Evolutionary conservation across 2,888 invertebrate genomes (phyloP).

Genomic region (Nemoura dubitans): DNA sequence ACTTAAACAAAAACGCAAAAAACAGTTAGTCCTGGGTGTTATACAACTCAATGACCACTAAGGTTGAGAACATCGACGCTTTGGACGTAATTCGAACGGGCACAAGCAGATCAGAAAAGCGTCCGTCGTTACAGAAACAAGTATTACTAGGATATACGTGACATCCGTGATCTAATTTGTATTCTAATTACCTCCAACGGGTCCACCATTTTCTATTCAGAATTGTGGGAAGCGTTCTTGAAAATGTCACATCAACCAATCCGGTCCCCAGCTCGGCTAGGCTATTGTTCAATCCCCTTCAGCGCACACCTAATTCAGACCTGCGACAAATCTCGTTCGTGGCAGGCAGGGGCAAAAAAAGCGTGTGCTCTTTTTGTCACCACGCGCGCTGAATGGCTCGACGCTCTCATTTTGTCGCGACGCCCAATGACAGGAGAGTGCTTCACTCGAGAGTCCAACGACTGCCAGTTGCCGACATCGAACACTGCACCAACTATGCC

Average conservation of each 20-base stretch:
- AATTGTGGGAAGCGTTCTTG: background rate
- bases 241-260: constrained; percentile 23
- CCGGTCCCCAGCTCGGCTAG: background rate
- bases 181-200: background rate
- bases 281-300: constrained; percentile 20
- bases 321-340: constrained; percentile 28
- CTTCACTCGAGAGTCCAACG: background rate
- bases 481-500: background rate
- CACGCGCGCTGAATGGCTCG: constrained; percentile 20
- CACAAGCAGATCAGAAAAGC: background rate
- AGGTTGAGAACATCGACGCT: background rate
- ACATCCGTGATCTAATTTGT: background rate
- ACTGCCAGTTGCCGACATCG: background rate
- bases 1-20: constrained; percentile 36
- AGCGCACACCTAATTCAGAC: background rate
- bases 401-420: constrained; percentile 1
- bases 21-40: constrained; percentile 9
- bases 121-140: background rate
- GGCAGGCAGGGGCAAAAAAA: background rate
- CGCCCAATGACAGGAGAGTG: constrained; percentile 34
- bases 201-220: background rate
- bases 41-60: background rate
- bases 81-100: background rate
- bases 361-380: constrained; percentile 20
- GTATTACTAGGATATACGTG: too few species aligned